Percentiles rank a stretch among this genome's conserved stretches.
These are phyloP conservation scores for Leptobrachium ailaonicum DNA, from an alignment of 2,113 vertebrate genomes.

Conservation along the genomic window DNA sequence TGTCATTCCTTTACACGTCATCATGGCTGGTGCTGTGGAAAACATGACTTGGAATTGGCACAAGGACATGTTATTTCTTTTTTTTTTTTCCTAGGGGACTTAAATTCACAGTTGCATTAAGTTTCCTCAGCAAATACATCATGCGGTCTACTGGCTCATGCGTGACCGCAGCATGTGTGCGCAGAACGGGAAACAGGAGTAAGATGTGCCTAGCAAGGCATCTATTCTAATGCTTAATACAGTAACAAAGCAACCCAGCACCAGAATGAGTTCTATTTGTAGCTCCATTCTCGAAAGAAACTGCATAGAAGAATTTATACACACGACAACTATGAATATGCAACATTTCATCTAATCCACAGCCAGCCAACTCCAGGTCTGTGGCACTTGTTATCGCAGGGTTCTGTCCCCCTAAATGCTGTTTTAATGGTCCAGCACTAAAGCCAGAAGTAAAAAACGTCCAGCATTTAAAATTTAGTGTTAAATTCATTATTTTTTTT, in stretches of 20 bases:
- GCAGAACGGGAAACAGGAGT: constrained; percentile 22
- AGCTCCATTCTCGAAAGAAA: constrained; percentile 30
- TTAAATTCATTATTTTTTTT: no score
- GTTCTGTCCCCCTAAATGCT: background rate
- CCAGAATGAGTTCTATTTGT: constrained; percentile 37
- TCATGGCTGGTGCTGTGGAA: background rate
- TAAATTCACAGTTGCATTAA: constrained; percentile 42
- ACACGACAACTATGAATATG: constrained; percentile 5
- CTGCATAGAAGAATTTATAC: constrained; percentile 42
- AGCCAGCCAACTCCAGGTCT: background rate
- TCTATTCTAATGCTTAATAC: constrained; percentile 24
- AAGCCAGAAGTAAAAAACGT: no score
- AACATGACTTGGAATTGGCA: constrained; percentile 38
- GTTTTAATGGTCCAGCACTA: no score
- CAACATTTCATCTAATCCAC: background rate
- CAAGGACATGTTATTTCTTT: constrained; percentile 27
- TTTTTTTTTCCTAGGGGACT: constrained; percentile 18
- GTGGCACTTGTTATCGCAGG: background rate
- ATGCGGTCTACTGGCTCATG: constrained; percentile 42
- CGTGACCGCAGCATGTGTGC: constrained; percentile 37
- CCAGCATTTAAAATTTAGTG: no score
- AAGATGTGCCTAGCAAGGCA: constrained; percentile 15
- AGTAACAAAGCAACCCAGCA: constrained; percentile 46
- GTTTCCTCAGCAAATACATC: constrained; percentile 32
- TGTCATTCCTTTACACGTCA: constrained; percentile 9